Conservation (phyloP, 2,888 invertebrate species). For the Sympetrum striolatum region DNA sequence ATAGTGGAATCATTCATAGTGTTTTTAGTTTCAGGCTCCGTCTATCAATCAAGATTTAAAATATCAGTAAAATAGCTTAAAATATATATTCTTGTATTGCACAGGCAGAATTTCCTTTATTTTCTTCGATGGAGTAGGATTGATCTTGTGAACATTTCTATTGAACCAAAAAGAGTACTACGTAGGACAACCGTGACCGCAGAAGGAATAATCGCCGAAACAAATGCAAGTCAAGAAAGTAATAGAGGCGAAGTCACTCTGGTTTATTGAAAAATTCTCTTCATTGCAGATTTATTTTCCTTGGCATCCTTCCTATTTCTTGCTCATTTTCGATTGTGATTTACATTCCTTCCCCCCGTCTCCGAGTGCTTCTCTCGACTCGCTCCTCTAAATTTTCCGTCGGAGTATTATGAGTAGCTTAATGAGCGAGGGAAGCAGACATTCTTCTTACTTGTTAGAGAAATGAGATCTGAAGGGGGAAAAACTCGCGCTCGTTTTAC, state of each 20-base stretch:
- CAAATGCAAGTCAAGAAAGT: too few relatives aligned
- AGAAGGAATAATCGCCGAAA: too few relatives aligned
- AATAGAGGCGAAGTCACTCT: neutral
- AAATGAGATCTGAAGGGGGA: neutral
- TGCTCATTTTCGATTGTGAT: neutral
- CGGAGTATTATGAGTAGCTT: neutral
- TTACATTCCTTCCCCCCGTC: neutral
- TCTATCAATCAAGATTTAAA: too few relatives aligned
- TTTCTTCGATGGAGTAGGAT: too few relatives aligned
- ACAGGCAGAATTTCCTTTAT: too few relatives aligned
- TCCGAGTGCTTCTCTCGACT: neutral
- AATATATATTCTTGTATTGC: too few relatives aligned
- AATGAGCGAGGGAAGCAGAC: neutral
- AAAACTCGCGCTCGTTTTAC: neutral
- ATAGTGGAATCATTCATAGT: too few relatives aligned
- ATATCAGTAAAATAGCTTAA: too few relatives aligned
- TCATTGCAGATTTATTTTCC: neutral
- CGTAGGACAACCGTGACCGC: too few relatives aligned
- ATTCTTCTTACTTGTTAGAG: neutral
- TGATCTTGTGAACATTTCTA: too few relatives aligned
- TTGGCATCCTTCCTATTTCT: neutral
- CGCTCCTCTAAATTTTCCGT: neutral
- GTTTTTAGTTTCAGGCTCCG: too few relatives aligned
- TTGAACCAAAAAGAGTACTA: too few relatives aligned
- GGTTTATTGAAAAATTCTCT: neutral